phyloP scores from a whole-genome alignment of 2,888 invertebrate species.

The Buathra laborator region DNA sequence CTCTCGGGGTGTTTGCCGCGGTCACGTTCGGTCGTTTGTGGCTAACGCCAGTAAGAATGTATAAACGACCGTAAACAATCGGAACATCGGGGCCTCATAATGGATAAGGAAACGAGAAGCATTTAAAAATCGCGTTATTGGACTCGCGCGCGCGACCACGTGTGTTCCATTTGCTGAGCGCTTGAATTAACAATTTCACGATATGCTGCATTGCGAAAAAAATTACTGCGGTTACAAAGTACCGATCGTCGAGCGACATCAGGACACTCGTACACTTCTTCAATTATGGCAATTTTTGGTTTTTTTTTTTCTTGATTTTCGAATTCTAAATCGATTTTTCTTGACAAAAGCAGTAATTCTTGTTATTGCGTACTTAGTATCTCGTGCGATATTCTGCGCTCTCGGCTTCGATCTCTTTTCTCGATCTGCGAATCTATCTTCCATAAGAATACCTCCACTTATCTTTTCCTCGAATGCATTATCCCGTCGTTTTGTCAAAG shows the following conservation, averaged over 20 bases:
- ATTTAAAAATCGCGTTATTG: conserved; percentile 50
- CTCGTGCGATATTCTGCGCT: neutral
- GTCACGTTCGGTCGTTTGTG: conserved; percentile 40
- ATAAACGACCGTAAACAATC: conserved; percentile 47
- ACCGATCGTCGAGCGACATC: too few species aligned
- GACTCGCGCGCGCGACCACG: conserved; percentile 12
- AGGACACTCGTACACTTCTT: too few species aligned
- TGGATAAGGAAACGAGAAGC: conserved; percentile 38
- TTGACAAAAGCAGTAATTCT: too few species aligned
- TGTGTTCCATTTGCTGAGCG: neutral
- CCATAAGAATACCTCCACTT: neutral
- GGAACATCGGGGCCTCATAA: neutral
- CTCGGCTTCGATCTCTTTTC: neutral
- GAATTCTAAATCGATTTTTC: neutral
- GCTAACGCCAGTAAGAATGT: conserved; percentile 32
- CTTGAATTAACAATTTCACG: conserved; percentile 25
- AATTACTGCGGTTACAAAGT: too few species aligned
- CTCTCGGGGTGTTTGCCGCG: conserved; percentile 29
- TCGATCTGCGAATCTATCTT: neutral
- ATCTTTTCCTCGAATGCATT: too few species aligned
- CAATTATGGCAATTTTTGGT: too few species aligned
- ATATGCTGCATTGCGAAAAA: neutral
- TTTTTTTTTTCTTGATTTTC: too few species aligned
- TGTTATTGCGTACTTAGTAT: too few species aligned
- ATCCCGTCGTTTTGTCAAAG: too few species aligned